phyloP scores from a whole-genome alignment of 2,113 vertebrate species.

The Centrocercus urophasianus region DNA sequence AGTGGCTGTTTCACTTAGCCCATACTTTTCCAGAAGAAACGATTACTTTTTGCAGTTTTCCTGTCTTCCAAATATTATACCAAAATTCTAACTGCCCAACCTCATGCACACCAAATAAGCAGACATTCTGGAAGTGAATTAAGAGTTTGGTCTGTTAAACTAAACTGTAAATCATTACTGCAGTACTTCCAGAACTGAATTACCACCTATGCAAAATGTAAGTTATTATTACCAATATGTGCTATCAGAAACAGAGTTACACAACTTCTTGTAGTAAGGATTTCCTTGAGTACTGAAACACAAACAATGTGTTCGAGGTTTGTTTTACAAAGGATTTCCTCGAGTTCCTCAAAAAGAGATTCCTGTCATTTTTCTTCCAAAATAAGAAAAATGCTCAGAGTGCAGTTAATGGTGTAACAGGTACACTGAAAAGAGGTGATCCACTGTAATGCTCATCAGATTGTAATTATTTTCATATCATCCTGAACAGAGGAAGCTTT shows the following conservation, averaged over 20 bases:
- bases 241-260: not conserved
- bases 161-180: not conserved
- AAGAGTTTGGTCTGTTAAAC: slow-evolving; percentile 22
- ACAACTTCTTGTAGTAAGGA: not conserved
- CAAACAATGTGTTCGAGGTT: not conserved
- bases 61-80: not conserved
- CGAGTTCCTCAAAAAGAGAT: not conserved
- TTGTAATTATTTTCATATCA: not conserved
- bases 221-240: not conserved
- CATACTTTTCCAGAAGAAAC: not conserved
- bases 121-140: not conserved
- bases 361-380: not conserved
- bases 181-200: not conserved
- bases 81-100: not conserved
- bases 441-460: not conserved
- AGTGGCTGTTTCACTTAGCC: not conserved
- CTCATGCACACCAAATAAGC: not conserved
- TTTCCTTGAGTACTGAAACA: not conserved
- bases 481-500: not conserved
- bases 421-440: not conserved
- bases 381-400: not conserved
- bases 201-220: too few species aligned
- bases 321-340: not conserved
- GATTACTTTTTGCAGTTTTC: not conserved
- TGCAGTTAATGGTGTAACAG: not conserved